Percentiles rank a stretch among this genome's conserved stretches.
Conservation (phyloP, 2,113 vertebrate species). For the Atherinomorus stipes region DNA sequence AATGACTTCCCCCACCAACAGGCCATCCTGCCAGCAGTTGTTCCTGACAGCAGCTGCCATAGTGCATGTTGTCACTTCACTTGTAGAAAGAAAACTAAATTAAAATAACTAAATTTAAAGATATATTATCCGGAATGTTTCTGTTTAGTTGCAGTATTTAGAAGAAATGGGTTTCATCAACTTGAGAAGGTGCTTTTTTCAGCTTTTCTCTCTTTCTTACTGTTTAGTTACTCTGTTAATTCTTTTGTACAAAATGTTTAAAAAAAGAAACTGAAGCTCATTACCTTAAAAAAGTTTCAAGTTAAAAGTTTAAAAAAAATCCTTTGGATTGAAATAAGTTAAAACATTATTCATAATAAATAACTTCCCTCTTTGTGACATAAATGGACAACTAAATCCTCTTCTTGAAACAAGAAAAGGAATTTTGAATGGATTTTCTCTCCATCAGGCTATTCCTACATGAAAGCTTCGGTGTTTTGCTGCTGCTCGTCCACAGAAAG, state of each 20-base stretch:
- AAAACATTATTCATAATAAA: not conserved
- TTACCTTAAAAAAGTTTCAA: not conserved
- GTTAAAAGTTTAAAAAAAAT: not conserved
- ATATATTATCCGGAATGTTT: conserved; percentile 72
- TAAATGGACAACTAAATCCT: not conserved
- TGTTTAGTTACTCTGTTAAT: not conserved
- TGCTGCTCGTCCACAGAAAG: conserved; percentile 74
- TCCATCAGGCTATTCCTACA: conserved; percentile 33
- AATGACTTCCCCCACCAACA: conserved; percentile 30
- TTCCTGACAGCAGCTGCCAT: conserved; percentile 78
- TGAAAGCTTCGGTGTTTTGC: conserved; percentile 56
- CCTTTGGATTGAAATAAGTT: not conserved
- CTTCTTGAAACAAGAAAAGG: conserved; percentile 4
- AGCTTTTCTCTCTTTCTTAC: not conserved
- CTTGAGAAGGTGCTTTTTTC: not conserved
- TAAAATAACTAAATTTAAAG: conserved; percentile 72
- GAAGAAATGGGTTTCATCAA: not conserved
- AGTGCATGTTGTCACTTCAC: conserved; percentile 71
- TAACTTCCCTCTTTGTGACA: not conserved
- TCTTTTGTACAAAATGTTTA: not conserved
- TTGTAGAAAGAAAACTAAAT: conserved; percentile 63
- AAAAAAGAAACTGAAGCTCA: not conserved
- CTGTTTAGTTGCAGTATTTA: not conserved
- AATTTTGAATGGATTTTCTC: conserved; percentile 36
- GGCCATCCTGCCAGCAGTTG: conserved; percentile 70